phyloP scores from a whole-genome alignment of 2,797 vertebrate genomes.

The Chloroceryle amazona region DNA sequence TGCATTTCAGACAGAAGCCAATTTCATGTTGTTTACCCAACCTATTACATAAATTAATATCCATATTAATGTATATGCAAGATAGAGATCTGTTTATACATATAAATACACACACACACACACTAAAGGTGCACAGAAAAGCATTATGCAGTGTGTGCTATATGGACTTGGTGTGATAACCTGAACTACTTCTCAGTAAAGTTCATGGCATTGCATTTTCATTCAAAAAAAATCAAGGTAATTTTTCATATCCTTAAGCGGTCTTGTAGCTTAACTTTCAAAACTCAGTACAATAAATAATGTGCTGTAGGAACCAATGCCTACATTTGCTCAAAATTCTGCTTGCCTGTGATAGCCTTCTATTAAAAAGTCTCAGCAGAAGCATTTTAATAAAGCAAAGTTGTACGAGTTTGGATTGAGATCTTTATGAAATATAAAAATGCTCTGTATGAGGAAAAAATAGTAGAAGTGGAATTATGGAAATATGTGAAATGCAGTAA shows the following conservation, averaged over 20 bases:
- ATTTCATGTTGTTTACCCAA: background rate
- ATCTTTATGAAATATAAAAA: slow-evolving; percentile 10
- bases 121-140: background rate
- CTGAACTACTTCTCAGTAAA: background rate
- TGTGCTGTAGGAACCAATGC: background rate
- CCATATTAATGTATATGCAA: background rate
- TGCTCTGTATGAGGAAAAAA: background rate
- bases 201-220: background rate
- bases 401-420: background rate
- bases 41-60: background rate
- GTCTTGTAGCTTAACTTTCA: background rate
- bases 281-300: slow-evolving; percentile 32
- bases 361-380: slow-evolving; percentile 16
- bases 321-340: background rate
- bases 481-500: background rate
- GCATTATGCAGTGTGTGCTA: background rate
- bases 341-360: background rate
- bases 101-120: background rate
- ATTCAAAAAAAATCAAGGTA: background rate
- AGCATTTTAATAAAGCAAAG: slow-evolving; percentile 20
- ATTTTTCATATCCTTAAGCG: background rate
- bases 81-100: background rate
- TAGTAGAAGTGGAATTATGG: background rate
- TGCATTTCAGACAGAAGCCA: background rate
- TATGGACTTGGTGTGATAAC: background rate